Base-by-base conservation (phyloP, 1,140 invertebrate species). In the Bombyx mandarina region DNA sequence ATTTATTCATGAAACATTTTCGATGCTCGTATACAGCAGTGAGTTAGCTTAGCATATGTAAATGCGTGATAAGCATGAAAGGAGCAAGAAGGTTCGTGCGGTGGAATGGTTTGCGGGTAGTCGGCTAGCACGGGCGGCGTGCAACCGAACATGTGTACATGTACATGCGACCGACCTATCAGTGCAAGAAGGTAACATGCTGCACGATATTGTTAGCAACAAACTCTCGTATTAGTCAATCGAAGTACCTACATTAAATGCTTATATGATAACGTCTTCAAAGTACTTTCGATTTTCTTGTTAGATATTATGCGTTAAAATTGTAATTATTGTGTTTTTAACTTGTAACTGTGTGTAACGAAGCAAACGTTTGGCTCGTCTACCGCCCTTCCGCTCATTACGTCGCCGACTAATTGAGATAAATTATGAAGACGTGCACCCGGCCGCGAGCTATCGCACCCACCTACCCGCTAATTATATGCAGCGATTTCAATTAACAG, bases 1-100 rank as follows among this genome's bases (percentile, higher is more conserved):
- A 82, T 86, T 85, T 85, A 82, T 82, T 85, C 79, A 83, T 82
- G 78, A 76, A 83, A 79, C 78, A 79, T 83, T 83, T 81, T 83
- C 74, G 75, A 79, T 82, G 80, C 75, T 76, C 61, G 79, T 77
- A 78, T 77, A 82, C 73, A 79, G 73, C 63, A 64, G n/a, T n/a
- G n/a, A n/a, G 73, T 71, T 65, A 63, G 69, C 72, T 72, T 72
- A 78, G 77, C 80, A 82, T 80, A 83, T 83, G 82, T 83, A 82
- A 86, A 86, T 86, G 75, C 63, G 71, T 75, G 79, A 82, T 81
- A 82, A 82, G 78, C 78, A 75, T 75, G 75, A 71, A 77, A 74
- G 69, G 71, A 72, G 55, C 54, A 42, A 26, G 46, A 12, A 43
- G 58, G 50, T 54, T 68, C 67, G 69, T 65, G 69, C 65, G 58